These are phyloP conservation scores for Morinoia aosen DNA, from an alignment of 2,888 invertebrate genomes.

Conservation along the genomic window DNA sequence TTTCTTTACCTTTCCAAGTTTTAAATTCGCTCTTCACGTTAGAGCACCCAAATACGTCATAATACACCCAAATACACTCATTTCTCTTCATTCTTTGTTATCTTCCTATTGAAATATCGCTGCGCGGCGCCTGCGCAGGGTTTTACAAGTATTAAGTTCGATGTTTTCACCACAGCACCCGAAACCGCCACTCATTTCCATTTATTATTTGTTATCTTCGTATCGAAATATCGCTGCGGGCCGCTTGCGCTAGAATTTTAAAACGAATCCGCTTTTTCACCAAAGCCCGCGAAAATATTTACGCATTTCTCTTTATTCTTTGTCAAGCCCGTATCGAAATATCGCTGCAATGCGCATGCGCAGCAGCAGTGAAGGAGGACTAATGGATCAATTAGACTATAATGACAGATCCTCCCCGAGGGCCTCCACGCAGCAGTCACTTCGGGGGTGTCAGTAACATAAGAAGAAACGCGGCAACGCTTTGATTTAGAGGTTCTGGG, in stretches of 20 bases:
- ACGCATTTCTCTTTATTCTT: background rate
- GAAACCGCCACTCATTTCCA: no score
- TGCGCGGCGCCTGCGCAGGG: background rate
- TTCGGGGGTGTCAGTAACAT: constrained; percentile 16
- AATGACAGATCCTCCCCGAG: constrained; percentile 45
- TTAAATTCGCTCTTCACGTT: no score
- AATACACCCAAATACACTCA: no score
- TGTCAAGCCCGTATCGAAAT: background rate
- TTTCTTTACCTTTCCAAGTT: background rate
- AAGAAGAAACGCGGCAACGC: constrained; percentile 13
- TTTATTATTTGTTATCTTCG: no score
- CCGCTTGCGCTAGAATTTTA: no score
- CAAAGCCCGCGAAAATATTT: background rate
- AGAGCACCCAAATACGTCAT: background rate
- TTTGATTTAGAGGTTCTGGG: background rate
- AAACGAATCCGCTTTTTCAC: no score
- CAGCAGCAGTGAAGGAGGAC: background rate
- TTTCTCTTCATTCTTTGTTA: background rate
- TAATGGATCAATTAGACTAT: constrained; percentile 51
- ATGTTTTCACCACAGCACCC: background rate
- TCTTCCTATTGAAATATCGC: background rate
- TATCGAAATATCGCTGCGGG: no score
- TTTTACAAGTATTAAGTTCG: background rate
- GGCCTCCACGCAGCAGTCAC: constrained; percentile 31
- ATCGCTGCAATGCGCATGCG: background rate